phyloP scores from a whole-genome alignment of 2,888 invertebrate species.

The Ctenicera cuprea region DNA sequence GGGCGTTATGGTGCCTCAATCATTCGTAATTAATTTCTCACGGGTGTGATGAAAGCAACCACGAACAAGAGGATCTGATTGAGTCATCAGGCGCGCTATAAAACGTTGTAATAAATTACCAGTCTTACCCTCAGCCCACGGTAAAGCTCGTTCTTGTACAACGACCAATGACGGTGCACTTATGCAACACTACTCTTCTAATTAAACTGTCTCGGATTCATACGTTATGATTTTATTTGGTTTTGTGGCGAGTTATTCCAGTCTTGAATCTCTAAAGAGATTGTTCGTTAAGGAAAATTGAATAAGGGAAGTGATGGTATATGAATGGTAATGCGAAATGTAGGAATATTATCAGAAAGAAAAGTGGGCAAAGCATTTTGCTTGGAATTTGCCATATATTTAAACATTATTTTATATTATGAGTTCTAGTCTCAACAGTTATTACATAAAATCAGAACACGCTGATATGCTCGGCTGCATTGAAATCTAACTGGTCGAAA shows the following conservation, averaged over 20 bases:
- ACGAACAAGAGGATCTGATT: conserved; percentile 69
- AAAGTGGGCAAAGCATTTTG: too few relatives aligned
- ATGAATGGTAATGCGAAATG: background rate
- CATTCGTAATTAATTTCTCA: conserved; percentile 69
- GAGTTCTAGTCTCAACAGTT: too few relatives aligned
- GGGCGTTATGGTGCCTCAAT: conserved; percentile 64
- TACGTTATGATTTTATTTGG: conserved; percentile 29
- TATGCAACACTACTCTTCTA: conserved; percentile 55
- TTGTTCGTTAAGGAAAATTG: background rate
- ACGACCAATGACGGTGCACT: conserved; percentile 54
- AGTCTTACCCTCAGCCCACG: conserved; percentile 64
- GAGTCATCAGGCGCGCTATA: conserved; percentile 68
- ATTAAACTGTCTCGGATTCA: conserved; percentile 54
- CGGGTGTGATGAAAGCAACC: conserved; percentile 68
- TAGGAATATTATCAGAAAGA: too few relatives aligned
- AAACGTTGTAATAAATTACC: conserved; percentile 70
- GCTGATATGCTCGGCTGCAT: too few relatives aligned
- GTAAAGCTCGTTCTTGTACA: conserved; percentile 46
- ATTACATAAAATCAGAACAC: too few relatives aligned
- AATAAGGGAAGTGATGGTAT: background rate
- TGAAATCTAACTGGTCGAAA: too few relatives aligned
- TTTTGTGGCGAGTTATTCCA: background rate
- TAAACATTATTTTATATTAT: too few relatives aligned
- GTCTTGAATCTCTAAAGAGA: background rate
- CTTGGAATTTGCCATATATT: too few relatives aligned